Conservation (phyloP, 2,888 invertebrate species). For the Drosophila dives region DNA sequence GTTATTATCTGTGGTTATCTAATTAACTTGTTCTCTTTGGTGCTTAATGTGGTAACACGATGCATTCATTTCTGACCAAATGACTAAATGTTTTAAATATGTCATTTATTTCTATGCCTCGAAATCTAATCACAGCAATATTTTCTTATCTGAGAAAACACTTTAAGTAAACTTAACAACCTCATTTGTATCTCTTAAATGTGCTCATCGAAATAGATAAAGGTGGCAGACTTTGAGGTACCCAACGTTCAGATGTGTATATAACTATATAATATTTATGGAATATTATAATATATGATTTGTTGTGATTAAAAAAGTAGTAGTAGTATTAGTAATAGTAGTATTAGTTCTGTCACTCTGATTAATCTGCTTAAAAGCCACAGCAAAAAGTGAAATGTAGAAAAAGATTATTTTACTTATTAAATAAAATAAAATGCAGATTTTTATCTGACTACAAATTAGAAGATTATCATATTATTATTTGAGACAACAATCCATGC, state of each 20-base stretch:
- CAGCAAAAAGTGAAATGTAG: background rate
- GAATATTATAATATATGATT: background rate
- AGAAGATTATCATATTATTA: background rate
- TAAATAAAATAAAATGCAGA: background rate
- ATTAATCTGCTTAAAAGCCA: background rate
- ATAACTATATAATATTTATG: background rate
- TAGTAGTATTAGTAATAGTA: background rate
- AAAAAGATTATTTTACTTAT: background rate
- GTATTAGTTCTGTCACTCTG: background rate
- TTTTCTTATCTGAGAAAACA: conserved; percentile 40
- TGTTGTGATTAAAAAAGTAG: background rate
- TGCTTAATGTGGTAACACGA: background rate
- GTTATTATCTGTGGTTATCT: background rate
- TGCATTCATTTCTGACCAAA: background rate
- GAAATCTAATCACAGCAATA: conserved; percentile 36
- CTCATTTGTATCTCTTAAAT: conserved; percentile 6
- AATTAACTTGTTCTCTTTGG: background rate
- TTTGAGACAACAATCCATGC: background rate
- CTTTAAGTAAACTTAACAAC: conserved; percentile 16
- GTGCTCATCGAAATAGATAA: background rate
- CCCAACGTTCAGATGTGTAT: background rate
- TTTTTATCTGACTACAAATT: background rate
- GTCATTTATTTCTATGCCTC: background rate
- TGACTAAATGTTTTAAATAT: conserved; percentile 1
- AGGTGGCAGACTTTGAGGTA: conserved; percentile 5